These are phyloP conservation scores for Epicauta chinensis DNA, from an alignment of 1,140 invertebrate genomes.

Conservation along the genomic window DNA sequence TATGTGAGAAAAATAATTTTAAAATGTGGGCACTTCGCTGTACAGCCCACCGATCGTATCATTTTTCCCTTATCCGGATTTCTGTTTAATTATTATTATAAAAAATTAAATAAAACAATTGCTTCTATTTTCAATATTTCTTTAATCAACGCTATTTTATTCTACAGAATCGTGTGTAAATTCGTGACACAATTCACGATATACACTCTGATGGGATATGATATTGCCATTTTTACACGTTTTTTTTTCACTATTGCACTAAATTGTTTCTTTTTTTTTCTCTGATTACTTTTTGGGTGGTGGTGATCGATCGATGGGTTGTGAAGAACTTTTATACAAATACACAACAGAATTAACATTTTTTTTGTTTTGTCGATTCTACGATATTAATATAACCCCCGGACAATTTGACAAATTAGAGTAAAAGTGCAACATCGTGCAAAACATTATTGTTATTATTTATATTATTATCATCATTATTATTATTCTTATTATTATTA, in stretches of 20 bases:
- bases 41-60: slow-evolving; percentile 10
- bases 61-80: not conserved
- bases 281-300: slow-evolving; percentile 16
- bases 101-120: slow-evolving; percentile 1
- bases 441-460: slow-evolving; percentile 17
- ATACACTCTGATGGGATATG: slow-evolving; percentile 38
- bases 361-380: too few relatives aligned
- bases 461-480: too few relatives aligned
- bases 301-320: slow-evolving; percentile 20
- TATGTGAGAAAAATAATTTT: slow-evolving; percentile 21
- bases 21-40: slow-evolving; percentile 6
- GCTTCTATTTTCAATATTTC: slow-evolving; percentile 37
- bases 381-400: slow-evolving; percentile 10
- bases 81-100: not conserved
- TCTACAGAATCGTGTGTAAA: slow-evolving; percentile 39
- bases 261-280: slow-evolving; percentile 20
- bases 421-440: slow-evolving; percentile 26
- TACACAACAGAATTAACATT: slow-evolving; percentile 7
- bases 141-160: slow-evolving; percentile 40
- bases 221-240: slow-evolving; percentile 42
- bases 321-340: slow-evolving; percentile 14
- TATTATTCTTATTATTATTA: too few relatives aligned
- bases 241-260: slow-evolving; percentile 37
- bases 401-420: slow-evolving; percentile 15
- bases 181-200: slow-evolving; percentile 30